These are phyloP conservation scores for Loripinus fragilis DNA, from an alignment of 2,888 invertebrate genomes.

Conservation along the genomic window DNA sequence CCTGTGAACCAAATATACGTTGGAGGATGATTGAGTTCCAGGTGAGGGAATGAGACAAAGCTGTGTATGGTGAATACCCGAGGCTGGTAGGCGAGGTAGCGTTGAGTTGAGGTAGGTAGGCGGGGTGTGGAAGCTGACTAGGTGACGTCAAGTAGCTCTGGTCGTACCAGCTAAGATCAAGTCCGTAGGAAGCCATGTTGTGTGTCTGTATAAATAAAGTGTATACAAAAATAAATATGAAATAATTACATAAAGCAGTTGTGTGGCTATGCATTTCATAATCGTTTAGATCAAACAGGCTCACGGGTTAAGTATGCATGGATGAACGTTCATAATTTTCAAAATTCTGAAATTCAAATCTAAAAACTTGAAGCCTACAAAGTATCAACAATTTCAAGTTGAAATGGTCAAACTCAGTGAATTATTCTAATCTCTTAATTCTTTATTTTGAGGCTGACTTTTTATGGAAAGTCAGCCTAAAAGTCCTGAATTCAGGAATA, in stretches of 20 bases:
- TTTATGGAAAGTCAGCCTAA: too few relatives aligned
- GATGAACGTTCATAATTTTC: too few relatives aligned
- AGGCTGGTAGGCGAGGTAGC: background rate
- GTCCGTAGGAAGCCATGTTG: background rate
- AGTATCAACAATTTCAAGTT: too few relatives aligned
- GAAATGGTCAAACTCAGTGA: too few relatives aligned
- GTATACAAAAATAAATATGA: background rate
- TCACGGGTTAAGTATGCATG: too few relatives aligned
- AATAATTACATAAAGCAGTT: background rate
- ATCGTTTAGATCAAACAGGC: too few relatives aligned
- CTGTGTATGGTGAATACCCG: background rate
- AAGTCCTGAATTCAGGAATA: too few relatives aligned
- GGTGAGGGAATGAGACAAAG: background rate
- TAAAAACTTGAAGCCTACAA: too few relatives aligned
- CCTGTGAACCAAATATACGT: background rate
- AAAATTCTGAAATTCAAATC: too few relatives aligned
- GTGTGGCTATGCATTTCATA: too few relatives aligned
- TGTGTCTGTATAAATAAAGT: background rate
- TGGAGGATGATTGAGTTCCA: slow-evolving; percentile 4
- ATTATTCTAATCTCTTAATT: too few relatives aligned
- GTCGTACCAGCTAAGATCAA: background rate
- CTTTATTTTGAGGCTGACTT: too few relatives aligned
- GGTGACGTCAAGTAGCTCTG: background rate
- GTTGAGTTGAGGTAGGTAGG: background rate
- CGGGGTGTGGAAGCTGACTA: background rate